Percentiles rank a stretch among this genome's conserved stretches.
Conservation (phyloP, 2,113 vertebrate species). For the Dicaeum eximium region DNA sequence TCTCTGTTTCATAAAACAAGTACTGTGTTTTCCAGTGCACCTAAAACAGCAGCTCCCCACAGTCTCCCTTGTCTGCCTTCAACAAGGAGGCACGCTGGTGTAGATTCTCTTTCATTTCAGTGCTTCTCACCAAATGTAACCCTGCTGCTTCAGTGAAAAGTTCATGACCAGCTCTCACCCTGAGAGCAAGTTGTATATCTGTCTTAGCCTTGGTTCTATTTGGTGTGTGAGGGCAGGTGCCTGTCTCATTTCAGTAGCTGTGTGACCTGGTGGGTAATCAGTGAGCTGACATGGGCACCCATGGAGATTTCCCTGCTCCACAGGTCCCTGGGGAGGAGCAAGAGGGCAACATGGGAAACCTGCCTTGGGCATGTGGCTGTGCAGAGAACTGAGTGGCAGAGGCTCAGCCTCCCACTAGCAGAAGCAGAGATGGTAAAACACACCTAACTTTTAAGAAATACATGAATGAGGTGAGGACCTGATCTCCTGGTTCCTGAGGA, state of each 20-base stretch:
- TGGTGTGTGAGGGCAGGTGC: background rate
- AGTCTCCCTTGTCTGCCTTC: background rate
- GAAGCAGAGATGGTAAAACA: background rate
- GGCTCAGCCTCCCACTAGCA: background rate
- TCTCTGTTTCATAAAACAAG: background rate
- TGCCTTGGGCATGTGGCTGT: background rate
- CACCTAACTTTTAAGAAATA: background rate
- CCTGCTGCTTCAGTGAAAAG: background rate
- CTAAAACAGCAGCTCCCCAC: background rate
- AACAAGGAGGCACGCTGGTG: background rate
- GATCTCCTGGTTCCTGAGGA: background rate
- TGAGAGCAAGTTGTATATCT: background rate
- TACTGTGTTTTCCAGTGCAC: background rate
- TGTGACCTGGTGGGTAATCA: background rate
- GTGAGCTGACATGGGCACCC: background rate
- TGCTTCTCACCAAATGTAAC: background rate
- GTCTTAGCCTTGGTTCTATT: background rate
- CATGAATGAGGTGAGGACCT: background rate
- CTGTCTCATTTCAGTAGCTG: background rate
- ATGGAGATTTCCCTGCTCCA: background rate
- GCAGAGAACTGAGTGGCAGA: background rate
- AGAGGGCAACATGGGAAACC: background rate
- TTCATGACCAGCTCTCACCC: background rate
- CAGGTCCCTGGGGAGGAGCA: background rate
- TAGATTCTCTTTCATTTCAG: constrained; percentile 43